Base-by-base conservation (phyloP, 2,113 vertebrate genomes). In the Calcarius ornatus region DNA sequence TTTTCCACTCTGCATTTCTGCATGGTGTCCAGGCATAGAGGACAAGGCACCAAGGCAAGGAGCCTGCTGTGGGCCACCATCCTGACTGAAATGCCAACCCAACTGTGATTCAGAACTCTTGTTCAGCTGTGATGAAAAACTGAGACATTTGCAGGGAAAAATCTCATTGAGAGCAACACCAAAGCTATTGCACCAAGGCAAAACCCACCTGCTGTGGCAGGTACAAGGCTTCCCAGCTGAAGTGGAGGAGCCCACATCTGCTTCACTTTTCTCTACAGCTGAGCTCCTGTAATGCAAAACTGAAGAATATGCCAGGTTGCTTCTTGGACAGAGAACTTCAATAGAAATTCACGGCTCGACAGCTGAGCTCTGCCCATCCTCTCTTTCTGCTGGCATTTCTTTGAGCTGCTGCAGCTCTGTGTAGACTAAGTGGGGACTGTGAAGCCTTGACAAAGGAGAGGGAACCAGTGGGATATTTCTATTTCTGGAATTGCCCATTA, bases 401-500 rank as follows among this genome's bases (percentile, higher is more conserved):
- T 68, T 91, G 77, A 87, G 89, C 56, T 71, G 47, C 77, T 59
- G 35, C 5, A 1, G 45, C 82, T 90, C 85, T 69, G n/a, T 79
- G 11, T 14, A 88, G 91, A 51, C 75, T 66, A 83, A 93, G 65
- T 40, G 56, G 38, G 61, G 50, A 78, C 69, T 88, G 59, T 77
- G 81, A 94, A 94, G 80, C 28, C 33, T 77, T 75, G 35, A 96
- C 88, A 93, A 94, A 95, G 61, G 83, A 94, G 40, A 81, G 45
- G 7, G 45, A 95, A 68, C 31, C 68, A 92, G 93, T 96, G 83
- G 86, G 81, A 91, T 94, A 87, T 92, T 95, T 93, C 95, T 97
- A 96, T 97, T 97, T 95, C 94, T 95, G 92, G 96, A 95, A 86
- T 40, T 95, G 92, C 88, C 95, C 86, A 96, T 96, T 97, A 97